Evolutionary conservation across 1,140 invertebrate genomes (phyloP), one percentile per base, ranked within the genome.

Genomic region (Apis dorsata): DNA sequence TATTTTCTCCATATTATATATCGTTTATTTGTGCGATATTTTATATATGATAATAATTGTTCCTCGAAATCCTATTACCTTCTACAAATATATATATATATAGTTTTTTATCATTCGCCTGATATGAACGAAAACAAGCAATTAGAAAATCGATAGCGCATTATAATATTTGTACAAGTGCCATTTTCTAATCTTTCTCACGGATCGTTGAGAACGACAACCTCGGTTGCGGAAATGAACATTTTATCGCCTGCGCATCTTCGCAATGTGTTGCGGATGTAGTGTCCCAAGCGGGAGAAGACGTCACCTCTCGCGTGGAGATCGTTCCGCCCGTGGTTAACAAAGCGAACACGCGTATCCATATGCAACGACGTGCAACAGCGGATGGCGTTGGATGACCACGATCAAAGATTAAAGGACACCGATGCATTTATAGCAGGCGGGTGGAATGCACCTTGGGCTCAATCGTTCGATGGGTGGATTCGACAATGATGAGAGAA

Each of bases 231-330:
- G 80, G 80, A 82, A 82, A 82, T 82, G 80, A 82, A 82, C 73
- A 77, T 82, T 82, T 82, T 82, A 82, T 82, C 80, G 74, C 24
- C 34, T 73, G 69, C 65, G 80, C 65, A 82, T 83, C 81, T 83
- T 44, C 68, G 68, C 66, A 76, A 53, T 55, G 51, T 28, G 34
- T 19, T 19, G 28, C 59, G 51, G 0, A 44, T 68, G 51, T 81
- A 62, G 60, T 49, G 76, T 68, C 71, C 62, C 49, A 57, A 80
- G 62, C 53, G 68, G 63, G 63, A 68, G 62, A 28, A 60, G 74
- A 65, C 86, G 81, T 76, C 88, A 65, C 66, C 75, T 82, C 44
- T 69, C 73, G 65, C 60, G 81, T 83, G 65, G 55, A 9, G 63
- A 69, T 53, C 81, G 81, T 79, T 57, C 75, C 75, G n/a, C 68